phyloP scores from a whole-genome alignment of 2,888 invertebrate genomes.

The Gandaritis pyraliata region DNA sequence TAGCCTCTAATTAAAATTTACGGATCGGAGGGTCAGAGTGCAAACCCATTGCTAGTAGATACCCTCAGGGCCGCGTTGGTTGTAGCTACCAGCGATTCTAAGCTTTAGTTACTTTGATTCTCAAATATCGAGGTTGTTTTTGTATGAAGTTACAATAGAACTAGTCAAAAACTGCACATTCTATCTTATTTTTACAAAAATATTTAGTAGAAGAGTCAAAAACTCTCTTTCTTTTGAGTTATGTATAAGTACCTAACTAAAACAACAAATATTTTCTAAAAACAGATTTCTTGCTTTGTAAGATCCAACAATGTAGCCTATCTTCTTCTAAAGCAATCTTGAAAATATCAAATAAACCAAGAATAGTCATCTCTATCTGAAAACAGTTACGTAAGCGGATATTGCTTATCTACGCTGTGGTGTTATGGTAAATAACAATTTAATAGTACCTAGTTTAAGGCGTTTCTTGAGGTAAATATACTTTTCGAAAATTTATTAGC shows the following conservation, averaged over 20 bases:
- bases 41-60: neutral
- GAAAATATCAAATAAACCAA: constrained; percentile 15
- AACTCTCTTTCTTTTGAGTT: no score
- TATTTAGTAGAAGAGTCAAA: no score
- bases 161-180: no score
- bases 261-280: neutral
- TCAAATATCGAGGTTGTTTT: neutral
- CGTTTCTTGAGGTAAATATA: neutral
- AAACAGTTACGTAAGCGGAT: constrained; percentile 30
- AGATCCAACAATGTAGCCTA: neutral
- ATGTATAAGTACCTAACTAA: no score
- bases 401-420: constrained; percentile 22
- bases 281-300: neutral
- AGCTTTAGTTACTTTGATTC: neutral
- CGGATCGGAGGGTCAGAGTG: constrained; percentile 8
- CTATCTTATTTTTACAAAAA: no score
- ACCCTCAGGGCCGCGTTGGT: neutral
- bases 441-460: constrained; percentile 2
- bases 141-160: neutral
- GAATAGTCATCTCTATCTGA: constrained; percentile 25
- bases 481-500: no score
- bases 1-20: constrained; percentile 22
- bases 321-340: constrained; percentile 12
- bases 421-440: constrained; percentile 15
- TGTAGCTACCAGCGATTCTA: neutral